Base-by-base conservation (phyloP, 2,797 vertebrate species). In the Arremon brunneinucha region DNA sequence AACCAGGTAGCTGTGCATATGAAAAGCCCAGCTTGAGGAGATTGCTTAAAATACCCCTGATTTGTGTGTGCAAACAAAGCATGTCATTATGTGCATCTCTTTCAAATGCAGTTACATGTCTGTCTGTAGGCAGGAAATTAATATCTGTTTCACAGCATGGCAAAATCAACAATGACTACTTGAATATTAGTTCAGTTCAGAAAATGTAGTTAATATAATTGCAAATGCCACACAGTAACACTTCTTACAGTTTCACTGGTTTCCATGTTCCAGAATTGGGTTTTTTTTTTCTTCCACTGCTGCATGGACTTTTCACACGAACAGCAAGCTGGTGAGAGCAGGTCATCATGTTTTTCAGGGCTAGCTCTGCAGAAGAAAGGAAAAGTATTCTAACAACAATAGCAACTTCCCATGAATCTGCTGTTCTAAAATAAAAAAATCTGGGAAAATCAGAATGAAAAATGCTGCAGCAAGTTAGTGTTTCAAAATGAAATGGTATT, bases 111-210 rank as follows among this genome's bases (percentile, higher is more conserved):
- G 26, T 81, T 76, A 50, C 34, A 23, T 76, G 70, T 55, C 47
- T 84, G 46, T 44, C 47, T 84, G 81, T 55, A 88, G 80, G 92
- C 65, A 91, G 59, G 56, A 91, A 81, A 96, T 83, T 71, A 82
- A 30, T 86, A 83, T n/a, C 47, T 89, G 74, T 68, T 88, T 74
- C 81, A 62, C 55, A 72, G 65, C 50, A 56, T 47, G 44, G 65
- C 85, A 78, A 67, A 91, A 86, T 75, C 63, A 90, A 75, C 69
- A 83, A 12, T 63, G 67, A 47, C 83, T 86, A 8, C 50, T 90
- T 80, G 52, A 76, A 76, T 92, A 75, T 91, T 68, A 81, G 89
- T 78, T 78, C 56, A 41, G 21, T 60, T 91, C 62, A 81, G 50
- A 75, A 91, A 76, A 71, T 59, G 57, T 1, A 80, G n/a, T 57